Evolutionary conservation across 1,140 invertebrate genomes (phyloP), one percentile per base, ranked within the genome.

Genomic region (Venturia canescens): DNA sequence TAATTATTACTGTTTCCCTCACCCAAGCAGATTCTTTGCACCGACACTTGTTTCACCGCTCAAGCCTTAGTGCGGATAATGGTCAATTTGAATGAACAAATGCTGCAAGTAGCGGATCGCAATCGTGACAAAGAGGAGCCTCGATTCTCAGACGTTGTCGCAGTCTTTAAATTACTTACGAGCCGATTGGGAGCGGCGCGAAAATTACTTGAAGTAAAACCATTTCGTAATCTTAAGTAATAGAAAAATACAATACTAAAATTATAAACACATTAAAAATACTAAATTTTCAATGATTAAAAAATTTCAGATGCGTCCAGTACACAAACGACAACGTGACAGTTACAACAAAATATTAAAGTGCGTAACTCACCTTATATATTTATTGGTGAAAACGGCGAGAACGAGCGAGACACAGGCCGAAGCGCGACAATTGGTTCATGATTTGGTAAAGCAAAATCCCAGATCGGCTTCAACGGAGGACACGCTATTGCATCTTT

Each of bases 321-420:
- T 96, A 23, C 95, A 95, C 87, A 95, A 95, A 85, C 92, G 94
- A 80, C 97, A 98, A 87, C 94, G 95, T 83, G 96, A 97, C 80
- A 96, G 94, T 91, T 97, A 96, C 87, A 96, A 98, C 88, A 94
- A 95, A 78, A 95, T 96, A 26, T 90, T 97, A 80, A 96, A 95
- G 85, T 96, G 96, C 85, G 93, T 96, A 5, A 96, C 96, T 0
- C 96, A 97, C 91, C 92, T 97, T 50, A 94, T 98, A 79, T 96
- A 96, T 89, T 91, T 98, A 75, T 91, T 97, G 70, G 90, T 95
- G 72, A 92, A 94, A 89, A 95, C 94, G 80, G 93, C 93, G 57
- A 90, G 93, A 84, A 92, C 93, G 16, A 86, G 90, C 13, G 91
- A 93, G 80, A 88, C 94, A 48, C 90, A 91, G 87, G 44, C 76